Conservation (phyloP, 2,113 vertebrate species). For the Vimba vimba region DNA sequence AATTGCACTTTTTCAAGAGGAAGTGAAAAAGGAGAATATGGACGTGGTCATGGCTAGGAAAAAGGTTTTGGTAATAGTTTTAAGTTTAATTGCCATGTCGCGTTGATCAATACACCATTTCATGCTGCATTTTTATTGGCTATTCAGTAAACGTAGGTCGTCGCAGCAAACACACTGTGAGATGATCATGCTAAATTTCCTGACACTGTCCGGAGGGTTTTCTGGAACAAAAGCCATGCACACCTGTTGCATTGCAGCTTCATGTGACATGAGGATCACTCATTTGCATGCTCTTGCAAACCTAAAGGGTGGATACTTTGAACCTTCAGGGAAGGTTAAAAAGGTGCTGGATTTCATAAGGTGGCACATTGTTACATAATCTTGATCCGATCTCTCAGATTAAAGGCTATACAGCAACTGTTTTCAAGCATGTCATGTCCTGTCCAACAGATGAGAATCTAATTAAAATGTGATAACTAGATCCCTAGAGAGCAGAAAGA, state of each 20-base stretch:
- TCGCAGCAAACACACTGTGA: no score
- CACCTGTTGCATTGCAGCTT: neutral
- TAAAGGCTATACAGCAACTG: neutral
- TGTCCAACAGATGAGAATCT: neutral
- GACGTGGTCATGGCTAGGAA: no score
- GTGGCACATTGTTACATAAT: neutral
- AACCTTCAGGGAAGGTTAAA: neutral
- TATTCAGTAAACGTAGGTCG: no score
- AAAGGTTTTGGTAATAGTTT: no score
- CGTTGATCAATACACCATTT: no score
- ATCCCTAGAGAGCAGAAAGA: slow-evolving; percentile 23
- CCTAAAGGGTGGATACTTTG: neutral
- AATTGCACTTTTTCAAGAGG: no score
- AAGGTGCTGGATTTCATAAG: neutral
- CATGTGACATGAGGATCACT: no score
- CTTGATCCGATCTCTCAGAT: slow-evolving; percentile 9
- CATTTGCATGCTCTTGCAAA: slow-evolving; percentile 26
- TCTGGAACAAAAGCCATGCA: neutral
- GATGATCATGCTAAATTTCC: no score
- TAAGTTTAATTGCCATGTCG: no score
- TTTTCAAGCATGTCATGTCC: slow-evolving; percentile 13
- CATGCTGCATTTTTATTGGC: no score
- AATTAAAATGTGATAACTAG: slow-evolving; percentile 21
- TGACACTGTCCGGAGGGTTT: neutral
- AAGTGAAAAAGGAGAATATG: no score